phyloP scores from a whole-genome alignment of 2,113 vertebrate genomes.

The Xenotilapia longispinis region DNA sequence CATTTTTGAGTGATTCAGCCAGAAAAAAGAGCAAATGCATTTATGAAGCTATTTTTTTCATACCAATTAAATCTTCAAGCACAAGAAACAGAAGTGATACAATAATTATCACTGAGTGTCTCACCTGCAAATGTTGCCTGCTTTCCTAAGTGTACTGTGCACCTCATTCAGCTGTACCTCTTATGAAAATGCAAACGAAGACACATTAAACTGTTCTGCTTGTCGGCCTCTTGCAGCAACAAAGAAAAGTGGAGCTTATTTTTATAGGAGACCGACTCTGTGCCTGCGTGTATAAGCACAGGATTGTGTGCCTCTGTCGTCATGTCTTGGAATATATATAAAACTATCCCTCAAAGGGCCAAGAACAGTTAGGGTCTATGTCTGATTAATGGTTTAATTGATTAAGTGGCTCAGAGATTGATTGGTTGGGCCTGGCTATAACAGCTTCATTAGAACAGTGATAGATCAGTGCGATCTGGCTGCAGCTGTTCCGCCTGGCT shows the following conservation, averaged over 20 bases:
- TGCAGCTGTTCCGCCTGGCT: constrained; percentile 55
- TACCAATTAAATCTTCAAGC: background rate
- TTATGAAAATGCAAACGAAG: background rate
- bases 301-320: background rate
- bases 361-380: constrained; percentile 12
- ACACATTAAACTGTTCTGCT: background rate
- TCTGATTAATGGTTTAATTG: constrained; percentile 54
- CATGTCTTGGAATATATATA: constrained; percentile 10
- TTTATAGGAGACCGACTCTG: background rate
- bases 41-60: background rate
- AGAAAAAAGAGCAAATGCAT: background rate
- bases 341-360: constrained; percentile 16
- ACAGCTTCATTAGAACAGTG: constrained; percentile 60
- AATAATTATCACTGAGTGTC: background rate
- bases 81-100: background rate
- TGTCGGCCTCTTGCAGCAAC: background rate
- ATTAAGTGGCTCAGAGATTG: constrained; percentile 52
- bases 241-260: background rate
- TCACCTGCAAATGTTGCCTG: background rate
- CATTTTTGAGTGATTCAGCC: background rate
- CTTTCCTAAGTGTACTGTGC: background rate
- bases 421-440: constrained; percentile 42
- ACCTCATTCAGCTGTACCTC: background rate
- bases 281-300: background rate
- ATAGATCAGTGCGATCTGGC: constrained; percentile 55